These are phyloP conservation scores for Nephrotoma appendiculata DNA, from an alignment of 2,888 invertebrate species.

Conservation along the genomic window DNA sequence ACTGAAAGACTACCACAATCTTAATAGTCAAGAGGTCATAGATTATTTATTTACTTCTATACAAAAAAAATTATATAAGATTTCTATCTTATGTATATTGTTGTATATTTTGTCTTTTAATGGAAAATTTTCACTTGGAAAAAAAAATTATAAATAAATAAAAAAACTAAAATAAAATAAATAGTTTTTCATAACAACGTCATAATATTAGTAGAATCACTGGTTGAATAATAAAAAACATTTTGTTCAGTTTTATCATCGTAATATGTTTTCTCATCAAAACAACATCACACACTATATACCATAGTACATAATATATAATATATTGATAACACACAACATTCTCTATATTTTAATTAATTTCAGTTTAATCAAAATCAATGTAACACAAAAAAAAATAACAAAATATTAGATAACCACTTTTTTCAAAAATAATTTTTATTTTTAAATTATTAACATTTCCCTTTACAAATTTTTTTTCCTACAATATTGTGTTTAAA, in stretches of 20 bases:
- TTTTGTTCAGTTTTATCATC: background rate
- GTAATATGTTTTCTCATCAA: background rate
- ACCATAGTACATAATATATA: background rate
- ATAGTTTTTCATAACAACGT: background rate
- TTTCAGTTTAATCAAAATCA: background rate
- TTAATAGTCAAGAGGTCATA: background rate
- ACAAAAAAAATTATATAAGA: background rate
- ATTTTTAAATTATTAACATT: background rate
- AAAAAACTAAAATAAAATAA: background rate
- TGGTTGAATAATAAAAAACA: background rate
- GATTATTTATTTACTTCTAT: background rate
- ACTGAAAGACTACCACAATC: background rate
- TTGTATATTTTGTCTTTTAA: background rate
- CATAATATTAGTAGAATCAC: background rate
- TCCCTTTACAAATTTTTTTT: background rate
- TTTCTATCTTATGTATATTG: background rate
- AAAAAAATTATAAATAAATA: background rate
- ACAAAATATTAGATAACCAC: conserved; percentile 3
- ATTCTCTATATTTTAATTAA: background rate
- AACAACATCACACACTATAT: background rate
- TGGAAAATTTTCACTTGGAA: background rate
- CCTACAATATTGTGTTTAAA: background rate
- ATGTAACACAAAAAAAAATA: background rate
- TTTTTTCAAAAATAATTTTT: background rate
- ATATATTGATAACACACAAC: background rate